These are phyloP conservation scores for Coptodon bakossiorum DNA, from an alignment of 2,113 vertebrate genomes.

Conservation along the genomic window DNA sequence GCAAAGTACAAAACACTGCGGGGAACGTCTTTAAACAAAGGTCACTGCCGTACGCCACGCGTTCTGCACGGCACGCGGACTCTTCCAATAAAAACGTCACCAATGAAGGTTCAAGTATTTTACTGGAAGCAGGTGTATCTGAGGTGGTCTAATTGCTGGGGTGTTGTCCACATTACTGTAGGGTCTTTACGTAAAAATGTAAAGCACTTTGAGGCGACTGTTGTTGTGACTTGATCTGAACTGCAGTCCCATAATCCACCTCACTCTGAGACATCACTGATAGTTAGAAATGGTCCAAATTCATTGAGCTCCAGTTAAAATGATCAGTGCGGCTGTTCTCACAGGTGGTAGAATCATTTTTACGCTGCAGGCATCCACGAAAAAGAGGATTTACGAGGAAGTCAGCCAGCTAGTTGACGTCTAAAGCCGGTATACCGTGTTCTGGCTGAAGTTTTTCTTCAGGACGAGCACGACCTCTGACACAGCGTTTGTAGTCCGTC, in stretches of 20 bases:
- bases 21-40: accelerated
- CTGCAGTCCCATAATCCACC: neutral
- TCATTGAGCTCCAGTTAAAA: neutral
- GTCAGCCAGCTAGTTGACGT: neutral
- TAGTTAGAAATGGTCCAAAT: neutral
- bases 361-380: neutral
- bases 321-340: neutral
- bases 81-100: neutral
- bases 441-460: neutral
- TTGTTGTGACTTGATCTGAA: neutral
- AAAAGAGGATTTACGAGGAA: neutral
- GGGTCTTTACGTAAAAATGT: neutral
- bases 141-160: neutral
- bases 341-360: neutral
- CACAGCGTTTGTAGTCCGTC: neutral
- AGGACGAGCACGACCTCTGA: accelerated
- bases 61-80: neutral
- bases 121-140: neutral
- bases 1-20: neutral
- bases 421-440: neutral
- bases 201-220: neutral
- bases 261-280: neutral
- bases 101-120: neutral
- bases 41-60: neutral
- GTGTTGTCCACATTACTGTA: neutral